These are phyloP conservation scores for Patella vulgata DNA, from an alignment of 1,140 invertebrate genomes.

Conservation along the genomic window DNA sequence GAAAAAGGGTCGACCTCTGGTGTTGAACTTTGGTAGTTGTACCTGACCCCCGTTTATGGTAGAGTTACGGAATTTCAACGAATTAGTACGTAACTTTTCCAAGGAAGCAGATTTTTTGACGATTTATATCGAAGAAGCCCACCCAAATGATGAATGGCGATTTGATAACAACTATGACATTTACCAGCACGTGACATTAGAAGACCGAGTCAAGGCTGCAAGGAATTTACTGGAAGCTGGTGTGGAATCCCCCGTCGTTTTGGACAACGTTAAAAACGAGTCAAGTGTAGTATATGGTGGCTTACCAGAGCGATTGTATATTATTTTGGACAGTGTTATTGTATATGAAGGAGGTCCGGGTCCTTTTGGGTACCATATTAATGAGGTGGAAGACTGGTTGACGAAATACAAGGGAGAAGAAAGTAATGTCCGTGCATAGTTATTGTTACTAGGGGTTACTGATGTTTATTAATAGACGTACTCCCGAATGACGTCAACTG, in stretches of 20 bases:
- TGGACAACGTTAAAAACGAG: slow-evolving; percentile 39
- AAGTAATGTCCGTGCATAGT: too few relatives aligned
- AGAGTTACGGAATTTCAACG: slow-evolving; percentile 33
- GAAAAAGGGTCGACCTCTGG: slow-evolving; percentile 39
- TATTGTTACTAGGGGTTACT: too few relatives aligned
- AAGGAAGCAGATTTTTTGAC: slow-evolving; percentile 44
- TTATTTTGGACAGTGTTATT: slow-evolving; percentile 34
- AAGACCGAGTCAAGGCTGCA: slow-evolving; percentile 46
- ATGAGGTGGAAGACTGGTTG: slow-evolving; percentile 46
- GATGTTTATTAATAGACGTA: too few relatives aligned
- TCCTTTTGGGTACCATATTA: slow-evolving; percentile 34
- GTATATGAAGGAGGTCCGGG: slow-evolving; percentile 44
- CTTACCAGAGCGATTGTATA: slow-evolving; percentile 45
- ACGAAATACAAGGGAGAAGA: slow-evolving; percentile 17
- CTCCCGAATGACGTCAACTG: too few relatives aligned
- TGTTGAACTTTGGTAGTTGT: slow-evolving; percentile 55
- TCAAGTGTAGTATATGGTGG: slow-evolving; percentile 37
- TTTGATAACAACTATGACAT: slow-evolving; percentile 11
- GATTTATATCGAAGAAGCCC: slow-evolving; percentile 50
- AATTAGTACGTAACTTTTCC: slow-evolving; percentile 34
- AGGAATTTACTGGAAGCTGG: slow-evolving; percentile 11
- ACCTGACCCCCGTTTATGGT: slow-evolving; percentile 53
- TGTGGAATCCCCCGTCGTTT: slow-evolving; percentile 22
- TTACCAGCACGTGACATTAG: slow-evolving; percentile 25
- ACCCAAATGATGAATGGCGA: slow-evolving; percentile 44